Conservation (phyloP, 2,797 vertebrate genomes). For the Chaetophractus vellerosus region DNA sequence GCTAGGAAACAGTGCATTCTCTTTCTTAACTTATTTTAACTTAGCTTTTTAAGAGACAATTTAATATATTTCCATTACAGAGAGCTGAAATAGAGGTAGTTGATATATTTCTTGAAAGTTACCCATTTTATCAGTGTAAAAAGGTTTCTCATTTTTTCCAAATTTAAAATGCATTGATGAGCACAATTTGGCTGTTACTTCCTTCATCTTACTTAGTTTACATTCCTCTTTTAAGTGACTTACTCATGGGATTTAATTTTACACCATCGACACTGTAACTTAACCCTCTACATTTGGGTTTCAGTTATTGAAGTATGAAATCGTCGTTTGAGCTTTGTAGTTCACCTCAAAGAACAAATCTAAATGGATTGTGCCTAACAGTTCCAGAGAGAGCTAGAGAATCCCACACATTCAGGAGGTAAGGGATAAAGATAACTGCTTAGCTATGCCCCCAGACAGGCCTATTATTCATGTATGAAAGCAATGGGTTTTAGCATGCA, state of each 20-base stretch:
- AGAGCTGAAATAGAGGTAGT: not conserved
- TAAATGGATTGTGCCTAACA: slow-evolving; percentile 72
- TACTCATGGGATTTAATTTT: not conserved
- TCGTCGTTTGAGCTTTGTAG: slow-evolving; percentile 67
- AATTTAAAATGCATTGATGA: not conserved
- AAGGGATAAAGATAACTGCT: slow-evolving; percentile 80
- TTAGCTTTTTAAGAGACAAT: not conserved
- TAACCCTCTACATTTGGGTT: slow-evolving; percentile 4
- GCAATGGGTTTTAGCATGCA: slow-evolving; percentile 60
- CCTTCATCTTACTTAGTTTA: slow-evolving; percentile 18
- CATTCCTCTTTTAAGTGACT: slow-evolving; percentile 21
- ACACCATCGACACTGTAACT: not conserved
- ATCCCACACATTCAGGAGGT: not conserved
- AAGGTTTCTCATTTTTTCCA: not conserved
- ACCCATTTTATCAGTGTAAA: not conserved
- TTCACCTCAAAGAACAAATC: slow-evolving; percentile 72
- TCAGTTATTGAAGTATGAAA: slow-evolving; percentile 57
- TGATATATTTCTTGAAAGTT: not conserved
- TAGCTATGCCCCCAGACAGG: slow-evolving; percentile 71
- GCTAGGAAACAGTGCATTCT: not conserved
- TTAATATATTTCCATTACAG: slow-evolving; percentile 29
- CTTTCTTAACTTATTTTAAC: slow-evolving; percentile 39
- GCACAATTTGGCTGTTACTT: not conserved
- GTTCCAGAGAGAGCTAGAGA: slow-evolving; percentile 50
- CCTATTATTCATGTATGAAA: slow-evolving; percentile 56